These are phyloP conservation scores for Botia kubotai DNA, from an alignment of 2,797 vertebrate genomes.

Conservation along the genomic window DNA sequence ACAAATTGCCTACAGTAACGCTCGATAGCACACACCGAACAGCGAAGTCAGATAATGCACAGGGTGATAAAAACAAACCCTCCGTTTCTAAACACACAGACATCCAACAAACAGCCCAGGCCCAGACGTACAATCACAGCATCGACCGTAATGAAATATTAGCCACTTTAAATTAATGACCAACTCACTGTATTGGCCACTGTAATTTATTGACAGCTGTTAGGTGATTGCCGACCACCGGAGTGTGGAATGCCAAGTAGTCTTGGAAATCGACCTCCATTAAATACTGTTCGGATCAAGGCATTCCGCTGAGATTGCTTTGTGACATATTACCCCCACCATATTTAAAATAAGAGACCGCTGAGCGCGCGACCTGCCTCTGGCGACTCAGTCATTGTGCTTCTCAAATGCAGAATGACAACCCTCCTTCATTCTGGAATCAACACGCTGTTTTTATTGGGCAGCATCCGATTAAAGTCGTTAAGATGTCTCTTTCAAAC, in stretches of 20 bases:
- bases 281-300: conserved; percentile 61
- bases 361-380: conserved; percentile 61
- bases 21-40: conserved; percentile 10
- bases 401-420: conserved; percentile 56
- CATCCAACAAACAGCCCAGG: conserved; percentile 11
- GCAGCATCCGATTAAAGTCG: conserved; percentile 52
- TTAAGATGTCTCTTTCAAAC: conserved; percentile 52
- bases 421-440: conserved; percentile 57
- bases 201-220: conserved; percentile 59
- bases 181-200: conserved; percentile 45
- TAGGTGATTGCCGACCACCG: conserved; percentile 48
- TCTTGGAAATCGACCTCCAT: conserved; percentile 55
- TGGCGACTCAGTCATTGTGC: conserved; percentile 48
- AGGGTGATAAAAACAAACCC: conserved; percentile 22
- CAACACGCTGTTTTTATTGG: conserved; percentile 38
- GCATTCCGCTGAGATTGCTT: conserved; percentile 60
- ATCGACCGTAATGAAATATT: conserved; percentile 23
- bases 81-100: conserved; percentile 13
- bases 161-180: conserved; percentile 52
- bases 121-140: conserved; percentile 20
- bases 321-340: conserved; percentile 58
- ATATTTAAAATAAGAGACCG: conserved; percentile 40
- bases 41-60: conserved; percentile 20
- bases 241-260: conserved; percentile 52
- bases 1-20: background rate